Base-by-base conservation (phyloP, 2,113 vertebrate species). In the Centropristis striata region DNA sequence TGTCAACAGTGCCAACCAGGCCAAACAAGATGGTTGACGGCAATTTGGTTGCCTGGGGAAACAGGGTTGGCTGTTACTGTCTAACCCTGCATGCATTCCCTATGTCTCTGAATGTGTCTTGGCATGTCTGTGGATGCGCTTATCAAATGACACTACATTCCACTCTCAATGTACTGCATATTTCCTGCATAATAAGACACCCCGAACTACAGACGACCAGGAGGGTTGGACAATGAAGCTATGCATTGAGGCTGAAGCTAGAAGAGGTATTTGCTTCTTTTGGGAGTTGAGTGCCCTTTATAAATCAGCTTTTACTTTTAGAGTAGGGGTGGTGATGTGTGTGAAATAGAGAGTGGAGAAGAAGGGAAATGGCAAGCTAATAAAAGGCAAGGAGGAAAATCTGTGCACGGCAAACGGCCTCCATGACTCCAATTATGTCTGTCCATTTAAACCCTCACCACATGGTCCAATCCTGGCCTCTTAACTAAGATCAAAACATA, bases 71-170 rank as follows among this genome's bases (percentile, higher is more conserved):
- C 60, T 73, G 71, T 49, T 70, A 27, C 36, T 18, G 14, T 21
- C 16, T 37, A 57, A 58, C 32, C 27, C 4, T 21, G 59, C 27
- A 27, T 54, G 71, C 65, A 13, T 50, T 60, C 78, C 15, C 5
- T 10, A 25, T 63, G 71, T 75, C 67, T 74, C n/a, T 75, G 57
- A 82, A 61, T 76, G 72, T 58, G 46, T 28, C 66, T 69, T 61
- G 69, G 85, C 78, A 75, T 59, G 74, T 44, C 60, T n/a, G 51
- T 49, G 54, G 76, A 80, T 16, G 71, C 20, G 28, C 80, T 85
- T 80, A 88, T 90, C 82, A 83, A 90, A 90, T 91, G 84, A 86
- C 84, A 60, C 54, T 77, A 84, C 83, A 88, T 90, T 93, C 77
- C 70, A 37, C 54, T 78, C 50, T 32, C 55, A 82, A 69, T 57